Evolutionary conservation across 2,113 vertebrate species (phyloP).

Genomic region (Dunckerocampus dactyliophorus): DNA sequence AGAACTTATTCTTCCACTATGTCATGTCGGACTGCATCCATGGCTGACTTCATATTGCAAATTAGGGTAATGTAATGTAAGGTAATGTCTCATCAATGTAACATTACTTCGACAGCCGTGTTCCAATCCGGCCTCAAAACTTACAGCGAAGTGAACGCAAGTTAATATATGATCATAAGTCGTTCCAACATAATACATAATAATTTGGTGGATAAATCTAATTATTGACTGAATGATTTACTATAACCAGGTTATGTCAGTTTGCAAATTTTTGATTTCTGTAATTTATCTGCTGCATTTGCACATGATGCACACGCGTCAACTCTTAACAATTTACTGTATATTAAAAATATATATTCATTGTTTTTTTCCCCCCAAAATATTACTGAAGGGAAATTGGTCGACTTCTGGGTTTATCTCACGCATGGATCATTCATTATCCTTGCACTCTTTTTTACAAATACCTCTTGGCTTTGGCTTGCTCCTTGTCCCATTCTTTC

Average conservation of each 20-base stretch:
- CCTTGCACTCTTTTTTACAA: background rate
- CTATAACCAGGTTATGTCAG: constrained; percentile 6
- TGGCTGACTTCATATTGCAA: too few relatives aligned
- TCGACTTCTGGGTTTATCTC: background rate
- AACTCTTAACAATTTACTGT: background rate
- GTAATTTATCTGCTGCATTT: background rate
- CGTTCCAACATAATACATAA: background rate
- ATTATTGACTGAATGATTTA: background rate
- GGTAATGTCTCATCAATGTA: too few relatives aligned
- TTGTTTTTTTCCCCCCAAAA: background rate
- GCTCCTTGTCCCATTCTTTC: constrained; percentile 83
- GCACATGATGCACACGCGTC: background rate
- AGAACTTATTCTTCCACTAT: too few relatives aligned
- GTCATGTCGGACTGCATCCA: too few relatives aligned
- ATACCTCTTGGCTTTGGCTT: constrained; percentile 68
- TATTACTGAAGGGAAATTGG: background rate
- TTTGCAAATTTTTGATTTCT: constrained; percentile 11
- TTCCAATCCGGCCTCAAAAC: too few relatives aligned
- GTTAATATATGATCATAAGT: too few relatives aligned
- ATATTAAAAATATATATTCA: background rate
- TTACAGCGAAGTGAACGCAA: too few relatives aligned
- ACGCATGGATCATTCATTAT: background rate
- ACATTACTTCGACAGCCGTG: too few relatives aligned
- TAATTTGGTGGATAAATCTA: background rate
- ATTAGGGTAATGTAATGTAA: too few relatives aligned